Evolutionary conservation across 2,888 invertebrate species (phyloP), one percentile per base, ranked within the genome.

Genomic region (Agonopterix alstromeriana): DNA sequence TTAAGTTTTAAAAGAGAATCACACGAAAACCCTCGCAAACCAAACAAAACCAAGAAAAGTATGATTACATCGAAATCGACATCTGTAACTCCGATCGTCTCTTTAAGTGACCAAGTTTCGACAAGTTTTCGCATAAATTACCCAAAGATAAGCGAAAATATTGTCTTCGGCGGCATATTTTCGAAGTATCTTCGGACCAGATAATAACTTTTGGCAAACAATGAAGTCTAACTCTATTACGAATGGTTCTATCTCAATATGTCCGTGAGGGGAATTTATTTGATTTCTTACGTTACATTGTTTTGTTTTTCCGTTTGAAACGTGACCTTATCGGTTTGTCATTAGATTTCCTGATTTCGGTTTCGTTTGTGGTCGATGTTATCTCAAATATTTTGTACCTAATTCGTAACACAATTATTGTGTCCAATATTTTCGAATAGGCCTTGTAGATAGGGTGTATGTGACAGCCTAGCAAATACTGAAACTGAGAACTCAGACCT

Each of bases 71-170:
- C 85, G 50, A 60, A 52, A 73, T 81, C 77, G 79, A 77, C 77
- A 77, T 78, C 75, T 68, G 68, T 63, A 73, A 72, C 77, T 64
- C 64, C 64, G 70, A 76, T 81, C 76, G 79, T 74, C 78, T 72
- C 69, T 46, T 42, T 73, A 77, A 80, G 77, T 78, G 82, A 77
- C 72, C 73, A 76, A 80, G 69, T 81, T 80, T 72, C 66, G 62
- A 63, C 67, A 83, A 87, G 74, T 87, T 86, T 73, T 69, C 82
- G 76, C 83, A 87, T 87, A 87, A 88, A 88, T 88, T 87, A 85
- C 70, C 52, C 27, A 51, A 46, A 76, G 86, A 85, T 87, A 88
- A 86, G 77, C 79, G 80, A 82, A 87, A 87, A 86, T 87, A 87
- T 86, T 87, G 87, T 86, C 84, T 82, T 79, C 76, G 57, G 62